Conservation (phyloP, 2,113 vertebrate species). For the Lagopus leucura region DNA sequence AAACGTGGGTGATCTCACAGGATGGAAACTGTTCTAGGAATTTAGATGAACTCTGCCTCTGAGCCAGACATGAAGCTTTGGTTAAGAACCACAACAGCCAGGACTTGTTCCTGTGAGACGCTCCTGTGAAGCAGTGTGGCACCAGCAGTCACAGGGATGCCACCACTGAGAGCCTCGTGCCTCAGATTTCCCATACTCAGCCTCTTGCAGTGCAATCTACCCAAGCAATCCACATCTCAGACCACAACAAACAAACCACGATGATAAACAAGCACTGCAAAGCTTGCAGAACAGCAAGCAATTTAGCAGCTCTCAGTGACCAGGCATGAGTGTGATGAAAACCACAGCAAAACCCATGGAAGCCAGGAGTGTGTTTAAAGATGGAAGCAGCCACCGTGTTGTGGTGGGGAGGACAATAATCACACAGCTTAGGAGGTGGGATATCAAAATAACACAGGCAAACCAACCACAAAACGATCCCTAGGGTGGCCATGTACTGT, state of each 20-base stretch:
- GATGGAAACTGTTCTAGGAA: not conserved
- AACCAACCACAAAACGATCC: not conserved
- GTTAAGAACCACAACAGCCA: not conserved
- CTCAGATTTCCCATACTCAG: not conserved
- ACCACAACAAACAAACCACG: not conserved
- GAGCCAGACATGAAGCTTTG: not conserved
- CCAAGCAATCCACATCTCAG: accelerated
- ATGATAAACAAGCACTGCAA: not conserved
- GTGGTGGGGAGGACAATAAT: accelerated
- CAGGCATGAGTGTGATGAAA: accelerated
- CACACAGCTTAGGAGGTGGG: not conserved
- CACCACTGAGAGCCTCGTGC: not conserved
- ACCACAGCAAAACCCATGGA: not conserved
- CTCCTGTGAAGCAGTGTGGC: too few relatives aligned
- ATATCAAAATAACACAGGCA: not conserved
- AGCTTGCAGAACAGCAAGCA: not conserved
- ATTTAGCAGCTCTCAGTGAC: not conserved
- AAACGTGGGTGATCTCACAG: not conserved
- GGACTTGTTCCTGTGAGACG: not conserved
- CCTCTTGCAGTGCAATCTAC: not conserved
- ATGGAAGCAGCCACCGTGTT: not conserved
- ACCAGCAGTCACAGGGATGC: not conserved
- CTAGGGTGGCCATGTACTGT: not conserved
- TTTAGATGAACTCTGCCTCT: not conserved
- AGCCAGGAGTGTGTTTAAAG: not conserved